A percentile compares a stretch with the other conserved stretches of the same genome.
Evolutionary conservation across 2,797 vertebrate species (phyloP).

Genomic region (Tadarida brasiliensis): DNA sequence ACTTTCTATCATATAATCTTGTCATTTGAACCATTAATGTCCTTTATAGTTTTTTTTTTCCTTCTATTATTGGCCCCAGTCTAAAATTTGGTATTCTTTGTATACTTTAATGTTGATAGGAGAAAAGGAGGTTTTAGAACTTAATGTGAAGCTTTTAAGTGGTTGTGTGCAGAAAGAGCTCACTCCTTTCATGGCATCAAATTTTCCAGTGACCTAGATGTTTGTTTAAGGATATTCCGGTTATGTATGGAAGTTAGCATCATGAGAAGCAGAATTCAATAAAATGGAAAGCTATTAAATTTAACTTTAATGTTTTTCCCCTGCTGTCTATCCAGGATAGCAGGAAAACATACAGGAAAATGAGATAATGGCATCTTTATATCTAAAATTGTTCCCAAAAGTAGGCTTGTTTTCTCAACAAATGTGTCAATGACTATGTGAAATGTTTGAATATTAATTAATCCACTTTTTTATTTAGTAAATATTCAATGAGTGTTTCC

Average conservation of each 20-base stretch:
- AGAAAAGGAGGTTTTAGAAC: not conserved
- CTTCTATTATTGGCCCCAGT: not conserved
- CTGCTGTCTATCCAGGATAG: not conserved
- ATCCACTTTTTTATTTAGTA: not conserved
- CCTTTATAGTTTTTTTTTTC: not conserved
- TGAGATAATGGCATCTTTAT: not conserved
- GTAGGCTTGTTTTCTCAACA: not conserved
- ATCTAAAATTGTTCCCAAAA: not conserved
- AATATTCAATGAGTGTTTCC: not conserved
- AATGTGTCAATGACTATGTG: not conserved
- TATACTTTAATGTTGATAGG: not conserved
- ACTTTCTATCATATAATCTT: not conserved
- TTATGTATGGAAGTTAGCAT: not conserved
- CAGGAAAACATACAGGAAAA: not conserved
- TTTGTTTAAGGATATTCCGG: not conserved
- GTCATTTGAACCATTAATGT: not conserved
- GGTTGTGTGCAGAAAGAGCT: not conserved
- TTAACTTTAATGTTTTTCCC: not conserved
- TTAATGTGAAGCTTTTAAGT: not conserved
- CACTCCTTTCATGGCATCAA: not conserved
- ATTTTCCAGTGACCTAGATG: not conserved
- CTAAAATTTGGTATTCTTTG: not conserved
- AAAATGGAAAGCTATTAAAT: not conserved
- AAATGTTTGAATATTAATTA: not conserved
- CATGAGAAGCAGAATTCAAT: not conserved